Base-by-base conservation (phyloP, 2,113 vertebrate species). In the Vicugna pacos region DNA sequence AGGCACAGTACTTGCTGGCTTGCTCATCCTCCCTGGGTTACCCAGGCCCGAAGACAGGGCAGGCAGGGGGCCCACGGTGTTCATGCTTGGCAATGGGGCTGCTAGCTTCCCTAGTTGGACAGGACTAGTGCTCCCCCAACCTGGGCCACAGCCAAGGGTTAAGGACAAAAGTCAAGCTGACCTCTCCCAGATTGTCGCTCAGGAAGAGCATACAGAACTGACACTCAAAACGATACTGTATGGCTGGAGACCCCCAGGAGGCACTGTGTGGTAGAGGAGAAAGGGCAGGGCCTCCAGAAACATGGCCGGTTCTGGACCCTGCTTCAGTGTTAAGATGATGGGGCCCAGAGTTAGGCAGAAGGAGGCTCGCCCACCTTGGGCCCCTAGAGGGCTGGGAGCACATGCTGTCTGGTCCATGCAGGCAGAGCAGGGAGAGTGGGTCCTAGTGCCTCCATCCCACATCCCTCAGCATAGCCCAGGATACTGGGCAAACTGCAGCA, bases 1-100 rank as follows among this genome's bases (percentile, higher is more conserved):
- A 97, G 98, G 94, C 99, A 99, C 79, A 96, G 2, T 99, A 99
- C 88, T 99, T 99, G 67, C 99, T 98, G 56, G 98, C 96, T 98
- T 98, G 86, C 98, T 99, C 6, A 94, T 96, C 97, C 98, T 99
- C 17, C 97, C 96, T 13, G 91, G 93, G 77, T 83, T 98, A 62
- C 94, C 95, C 46, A 42, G 52, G 72, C 91, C 83, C 2, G 93
- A 94, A 62, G 58, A 95, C 2, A 98, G 97, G 91, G 99, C 92
- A 0, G 98, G 98, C 81, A 99, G 88, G 76, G 98, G 98, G 14
- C 98, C 98, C 62, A 99, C 95, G 67, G 99, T 98, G 70, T 99
- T 99, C 95, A 99, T 15, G 0, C 98, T 99, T 38, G 99, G 96
- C 20, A 99, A 98, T 60, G 99, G 98, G 75, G 98, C 97, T 0